A percentile compares a stretch with the other conserved stretches of the same genome.
phyloP scores from a whole-genome alignment of 1,140 invertebrate species.

The Heliconius nattereri region DNA sequence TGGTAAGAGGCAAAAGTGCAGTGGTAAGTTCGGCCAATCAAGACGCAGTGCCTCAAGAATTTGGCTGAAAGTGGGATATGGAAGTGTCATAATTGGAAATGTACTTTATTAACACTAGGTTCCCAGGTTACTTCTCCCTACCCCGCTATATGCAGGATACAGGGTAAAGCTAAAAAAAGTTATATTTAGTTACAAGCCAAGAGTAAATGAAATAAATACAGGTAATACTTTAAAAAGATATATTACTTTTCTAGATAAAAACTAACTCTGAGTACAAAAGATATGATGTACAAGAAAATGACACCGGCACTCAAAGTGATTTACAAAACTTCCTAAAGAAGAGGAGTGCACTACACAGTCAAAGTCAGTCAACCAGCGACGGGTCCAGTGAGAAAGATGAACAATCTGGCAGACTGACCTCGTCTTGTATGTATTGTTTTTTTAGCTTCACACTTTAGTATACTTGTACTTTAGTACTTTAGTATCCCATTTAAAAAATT shows the following conservation, averaged over 20 bases:
- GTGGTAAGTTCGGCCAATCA: too few relatives aligned
- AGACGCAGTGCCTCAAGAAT: too few relatives aligned
- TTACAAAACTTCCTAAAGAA: constrained; percentile 57
- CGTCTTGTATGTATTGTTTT: constrained; percentile 51
- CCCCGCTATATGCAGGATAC: not conserved
- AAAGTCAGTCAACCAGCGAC: constrained; percentile 30
- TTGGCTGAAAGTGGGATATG: too few relatives aligned
- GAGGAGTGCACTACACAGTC: constrained; percentile 44
- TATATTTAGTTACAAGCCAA: too few relatives aligned
- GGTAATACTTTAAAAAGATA: not conserved
- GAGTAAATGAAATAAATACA: too few relatives aligned
- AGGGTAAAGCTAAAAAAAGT: too few relatives aligned
- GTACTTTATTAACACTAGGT: too few relatives aligned
- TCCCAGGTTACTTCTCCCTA: too few relatives aligned
- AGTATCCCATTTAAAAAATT: too few relatives aligned
- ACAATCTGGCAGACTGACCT: constrained; percentile 54
- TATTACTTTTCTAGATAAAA: not conserved
- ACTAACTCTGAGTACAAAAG: not conserved
- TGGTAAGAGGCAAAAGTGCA: too few relatives aligned
- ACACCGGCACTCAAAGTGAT: constrained; percentile 35
- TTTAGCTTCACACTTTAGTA: not conserved
- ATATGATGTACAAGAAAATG: not conserved
- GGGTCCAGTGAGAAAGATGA: constrained; percentile 37
- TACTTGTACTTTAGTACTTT: too few relatives aligned
- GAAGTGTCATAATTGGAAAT: not conserved